Base-by-base conservation (phyloP, 2,888 invertebrate genomes). In the Acanthopleura granulata region DNA sequence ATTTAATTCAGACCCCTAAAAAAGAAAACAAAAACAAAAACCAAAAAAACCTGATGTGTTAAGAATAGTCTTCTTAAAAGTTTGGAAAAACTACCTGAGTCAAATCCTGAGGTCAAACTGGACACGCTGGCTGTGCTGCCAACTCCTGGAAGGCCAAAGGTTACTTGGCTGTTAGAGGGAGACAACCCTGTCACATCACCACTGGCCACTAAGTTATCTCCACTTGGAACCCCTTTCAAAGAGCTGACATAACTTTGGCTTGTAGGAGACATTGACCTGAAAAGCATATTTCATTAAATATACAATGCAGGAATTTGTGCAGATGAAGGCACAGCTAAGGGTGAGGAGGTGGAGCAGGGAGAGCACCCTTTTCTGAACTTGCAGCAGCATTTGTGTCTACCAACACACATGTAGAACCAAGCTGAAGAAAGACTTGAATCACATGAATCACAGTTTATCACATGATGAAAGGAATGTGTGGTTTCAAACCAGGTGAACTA, bases 121-220 rank as follows among this genome's bases (percentile, higher is more conserved):
- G 69, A 49, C 18, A 77, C 49, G 40, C 77, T 77, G 66, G 76
- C 30, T 25, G 69, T 40, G 30, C 78, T 78, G 61, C 73, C 76
- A 62, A 78, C 74, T 16, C 72, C 76, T 40, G 51, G 72, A 22
- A 57, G 57, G 3, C 12, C 57, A 57, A 57, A 57, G 57, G 57
- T 57, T 4, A 57, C 57, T 12, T 57, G 57, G 57, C 57, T 57
- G 57, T 57, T 57, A 57, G 57, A 57, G 57, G 57, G 57, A 57
- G 57, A 57, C 12, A 57, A 57, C 57, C 57, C 57, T n/a, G 57
- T 3, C 40, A 40, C 9, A 6, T 40, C 40, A 40, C 40, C 40
- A 57, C 57, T 22, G 1, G 57, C 22, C 18, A 57, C 57, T 57
- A 57, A 57, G 57, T 57, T 57, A 57, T 57, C 57, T 57, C 57